A percentile compares a stretch with the other conserved stretches of the same genome.
Conservation (phyloP, 1,140 invertebrate species). For the Diabrotica undecimpunctata region DNA sequence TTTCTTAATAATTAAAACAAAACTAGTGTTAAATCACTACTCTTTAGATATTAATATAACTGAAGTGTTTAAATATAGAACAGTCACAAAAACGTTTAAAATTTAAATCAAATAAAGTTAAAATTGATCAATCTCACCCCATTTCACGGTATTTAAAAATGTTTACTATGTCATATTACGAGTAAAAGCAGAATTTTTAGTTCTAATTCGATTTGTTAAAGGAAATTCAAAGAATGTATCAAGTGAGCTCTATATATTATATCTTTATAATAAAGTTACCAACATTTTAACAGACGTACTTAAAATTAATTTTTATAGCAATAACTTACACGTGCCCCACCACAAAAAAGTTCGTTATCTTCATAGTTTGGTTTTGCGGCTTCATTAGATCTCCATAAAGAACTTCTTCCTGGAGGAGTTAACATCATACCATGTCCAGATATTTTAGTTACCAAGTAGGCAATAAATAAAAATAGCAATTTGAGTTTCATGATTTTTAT, state of each 20-base stretch:
- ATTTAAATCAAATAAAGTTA: too few relatives aligned
- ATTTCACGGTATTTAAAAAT: too few relatives aligned
- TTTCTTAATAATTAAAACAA: too few relatives aligned
- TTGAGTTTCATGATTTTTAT: background rate
- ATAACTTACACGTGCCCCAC: conserved; percentile 54
- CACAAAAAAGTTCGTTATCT: conserved; percentile 67
- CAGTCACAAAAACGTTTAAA: too few relatives aligned
- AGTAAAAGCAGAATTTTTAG: too few relatives aligned
- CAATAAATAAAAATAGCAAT: background rate
- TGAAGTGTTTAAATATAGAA: too few relatives aligned
- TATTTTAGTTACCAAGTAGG: background rate
- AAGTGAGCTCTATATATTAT: background rate
- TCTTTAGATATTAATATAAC: too few relatives aligned
- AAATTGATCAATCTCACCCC: too few relatives aligned
- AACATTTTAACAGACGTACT: background rate
- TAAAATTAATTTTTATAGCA: background rate
- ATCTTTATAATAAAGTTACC: background rate
- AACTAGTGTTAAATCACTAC: too few relatives aligned
- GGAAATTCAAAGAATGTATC: too few relatives aligned
- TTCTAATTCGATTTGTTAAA: too few relatives aligned
- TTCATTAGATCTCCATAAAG: conserved; percentile 61
- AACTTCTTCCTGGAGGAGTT: conserved; percentile 63
- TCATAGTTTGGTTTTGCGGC: conserved; percentile 57
- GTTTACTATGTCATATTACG: too few relatives aligned
- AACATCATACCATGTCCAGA: conserved; percentile 65